These are phyloP conservation scores for Mesoligia furuncula DNA, from an alignment of 2,888 invertebrate genomes.

Conservation along the genomic window DNA sequence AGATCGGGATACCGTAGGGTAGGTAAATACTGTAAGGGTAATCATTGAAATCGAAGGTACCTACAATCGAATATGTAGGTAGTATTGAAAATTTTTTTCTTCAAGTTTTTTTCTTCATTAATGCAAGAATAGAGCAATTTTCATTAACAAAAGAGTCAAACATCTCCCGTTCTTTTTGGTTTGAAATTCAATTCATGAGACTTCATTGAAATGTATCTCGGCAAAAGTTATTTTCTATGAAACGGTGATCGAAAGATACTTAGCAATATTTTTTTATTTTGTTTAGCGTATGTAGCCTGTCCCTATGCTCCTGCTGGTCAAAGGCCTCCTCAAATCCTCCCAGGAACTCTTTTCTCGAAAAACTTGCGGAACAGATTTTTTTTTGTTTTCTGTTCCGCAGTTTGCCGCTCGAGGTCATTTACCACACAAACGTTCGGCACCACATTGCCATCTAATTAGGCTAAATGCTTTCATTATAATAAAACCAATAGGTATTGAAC, in stretches of 20 bases:
- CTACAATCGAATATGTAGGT: not conserved
- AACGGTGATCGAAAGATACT: not conserved
- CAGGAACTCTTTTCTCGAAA: not conserved
- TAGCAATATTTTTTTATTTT: not conserved
- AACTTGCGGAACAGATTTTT: not conserved
- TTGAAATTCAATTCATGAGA: not conserved
- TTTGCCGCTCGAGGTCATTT: conserved; percentile 12
- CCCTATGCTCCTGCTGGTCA: not conserved
- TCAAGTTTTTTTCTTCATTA: no score
- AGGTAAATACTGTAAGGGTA: conserved; percentile 22
- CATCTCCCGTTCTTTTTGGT: not conserved
- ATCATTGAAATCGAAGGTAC: conserved; percentile 27
- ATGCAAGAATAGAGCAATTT: not conserved
- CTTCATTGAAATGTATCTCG: not conserved
- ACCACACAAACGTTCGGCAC: conserved; percentile 5
- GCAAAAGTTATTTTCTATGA: no score
- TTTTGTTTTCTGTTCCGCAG: not conserved
- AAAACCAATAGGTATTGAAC: conserved; percentile 64
- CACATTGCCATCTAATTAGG: conserved; percentile 53
- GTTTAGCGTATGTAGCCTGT: not conserved
- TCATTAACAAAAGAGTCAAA: no score
- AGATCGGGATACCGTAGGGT: conserved; percentile 15
- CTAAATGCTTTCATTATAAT: conserved; percentile 59
- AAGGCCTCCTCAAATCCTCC: not conserved
- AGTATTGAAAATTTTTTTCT: not conserved